phyloP scores from a whole-genome alignment of 2,797 vertebrate genomes.

The Sitta carolinensis region DNA sequence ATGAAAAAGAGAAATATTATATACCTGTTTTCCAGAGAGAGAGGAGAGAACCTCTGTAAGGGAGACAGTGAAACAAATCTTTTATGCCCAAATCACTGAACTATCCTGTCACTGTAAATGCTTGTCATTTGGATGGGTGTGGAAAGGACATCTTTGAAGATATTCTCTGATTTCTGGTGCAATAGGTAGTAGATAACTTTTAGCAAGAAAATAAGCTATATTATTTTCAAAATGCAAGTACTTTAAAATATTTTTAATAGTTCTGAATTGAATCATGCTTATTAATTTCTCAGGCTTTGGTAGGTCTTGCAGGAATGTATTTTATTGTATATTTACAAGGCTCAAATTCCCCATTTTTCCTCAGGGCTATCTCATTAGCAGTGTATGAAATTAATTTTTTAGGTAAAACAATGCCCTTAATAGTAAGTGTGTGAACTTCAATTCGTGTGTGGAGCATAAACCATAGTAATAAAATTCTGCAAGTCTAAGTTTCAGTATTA shows the following conservation, averaged over 20 bases:
- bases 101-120: slow-evolving; percentile 3
- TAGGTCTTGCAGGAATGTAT: background rate
- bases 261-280: background rate
- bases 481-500: background rate
- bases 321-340: background rate
- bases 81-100: background rate
- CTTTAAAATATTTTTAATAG: background rate
- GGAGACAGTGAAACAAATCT: background rate
- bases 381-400: background rate
- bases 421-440: background rate
- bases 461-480: background rate
- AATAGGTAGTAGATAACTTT: background rate
- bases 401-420: background rate
- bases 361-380: background rate
- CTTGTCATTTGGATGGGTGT: background rate
- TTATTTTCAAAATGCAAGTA: background rate
- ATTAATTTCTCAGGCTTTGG: background rate
- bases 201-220: background rate
- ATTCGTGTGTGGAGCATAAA: background rate
- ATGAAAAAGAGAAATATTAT: background rate
- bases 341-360: background rate
- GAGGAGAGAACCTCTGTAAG: background rate
- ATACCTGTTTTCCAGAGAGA: background rate
- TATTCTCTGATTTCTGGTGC: background rate
- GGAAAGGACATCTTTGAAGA: background rate